Percentiles rank a stretch among this genome's conserved stretches.
These are phyloP conservation scores for Nasua narica DNA, from an alignment of 2,797 vertebrate species.

Conservation along the genomic window DNA sequence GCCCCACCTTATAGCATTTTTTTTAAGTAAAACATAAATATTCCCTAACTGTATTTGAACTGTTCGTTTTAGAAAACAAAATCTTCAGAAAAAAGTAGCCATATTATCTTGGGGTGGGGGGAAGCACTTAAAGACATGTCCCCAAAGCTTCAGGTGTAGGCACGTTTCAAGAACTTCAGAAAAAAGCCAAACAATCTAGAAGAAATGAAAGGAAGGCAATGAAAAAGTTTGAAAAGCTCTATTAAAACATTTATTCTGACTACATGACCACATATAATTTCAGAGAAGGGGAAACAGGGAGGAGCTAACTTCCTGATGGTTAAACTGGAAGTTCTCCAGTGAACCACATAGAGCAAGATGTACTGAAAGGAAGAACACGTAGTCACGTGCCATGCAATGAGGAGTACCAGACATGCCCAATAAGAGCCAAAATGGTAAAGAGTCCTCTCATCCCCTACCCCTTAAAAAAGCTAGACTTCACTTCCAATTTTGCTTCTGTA, in stretches of 20 bases:
- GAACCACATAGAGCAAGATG: not conserved
- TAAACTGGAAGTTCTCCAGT: not conserved
- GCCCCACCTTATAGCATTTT: not conserved
- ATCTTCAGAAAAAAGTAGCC: not conserved
- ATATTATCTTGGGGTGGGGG: not conserved
- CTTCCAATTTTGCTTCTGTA: not conserved
- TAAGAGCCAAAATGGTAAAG: not conserved
- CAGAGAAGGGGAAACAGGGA: not conserved
- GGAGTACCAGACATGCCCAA: not conserved
- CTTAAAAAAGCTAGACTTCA: not conserved
- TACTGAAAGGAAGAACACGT: not conserved
- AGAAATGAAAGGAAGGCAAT: not conserved
- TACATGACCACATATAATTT: not conserved
- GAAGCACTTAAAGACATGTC: not conserved
- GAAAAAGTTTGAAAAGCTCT: not conserved
- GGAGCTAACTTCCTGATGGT: not conserved
- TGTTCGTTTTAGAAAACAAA: not conserved
- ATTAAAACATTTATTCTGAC: conserved; percentile 5
- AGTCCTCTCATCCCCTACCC: not conserved
- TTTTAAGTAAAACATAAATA: conserved; percentile 23
- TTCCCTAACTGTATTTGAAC: not conserved
- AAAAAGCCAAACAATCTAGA: not conserved
- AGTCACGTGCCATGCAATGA: too few species aligned
- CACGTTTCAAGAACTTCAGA: not conserved
- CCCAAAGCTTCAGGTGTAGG: not conserved